Percentiles rank a stretch among this genome's conserved stretches.
These are phyloP conservation scores for Aplidium turbinatum DNA, from an alignment of 23 tunicate genomes.

Conservation along the genomic window DNA sequence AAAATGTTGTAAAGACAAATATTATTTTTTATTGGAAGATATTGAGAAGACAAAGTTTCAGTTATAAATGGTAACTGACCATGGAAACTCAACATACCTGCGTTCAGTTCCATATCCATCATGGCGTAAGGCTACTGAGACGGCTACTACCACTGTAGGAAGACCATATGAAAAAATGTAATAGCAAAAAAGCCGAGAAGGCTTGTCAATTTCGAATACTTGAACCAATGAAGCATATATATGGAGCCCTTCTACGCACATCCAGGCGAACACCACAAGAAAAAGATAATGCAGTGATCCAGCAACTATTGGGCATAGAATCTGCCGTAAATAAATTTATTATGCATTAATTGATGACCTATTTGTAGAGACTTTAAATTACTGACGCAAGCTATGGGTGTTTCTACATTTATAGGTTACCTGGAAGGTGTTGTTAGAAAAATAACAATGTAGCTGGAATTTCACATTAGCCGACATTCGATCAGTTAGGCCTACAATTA, in stretches of 20 bases:
- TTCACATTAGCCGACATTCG: too few relatives aligned
- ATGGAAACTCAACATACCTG: slow-evolving; percentile 35
- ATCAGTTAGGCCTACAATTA: too few relatives aligned
- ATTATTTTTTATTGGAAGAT: too few relatives aligned
- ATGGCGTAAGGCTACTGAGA: slow-evolving; percentile 33
- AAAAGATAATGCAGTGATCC: slow-evolving; percentile 65
- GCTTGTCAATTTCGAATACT: slow-evolving; percentile 63
- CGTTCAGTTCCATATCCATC: slow-evolving; percentile 55
- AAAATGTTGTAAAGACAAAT: too few relatives aligned
- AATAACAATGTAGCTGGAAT: too few relatives aligned
- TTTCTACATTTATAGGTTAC: not conserved
- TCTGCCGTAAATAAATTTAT: slow-evolving; percentile 19
- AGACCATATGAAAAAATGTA: slow-evolving; percentile 23
- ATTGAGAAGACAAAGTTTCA: too few relatives aligned
- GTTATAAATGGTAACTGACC: too few relatives aligned
- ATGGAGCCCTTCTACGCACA: slow-evolving; percentile 69
- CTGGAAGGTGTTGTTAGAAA: not conserved
- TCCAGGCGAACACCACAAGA: slow-evolving; percentile 69
- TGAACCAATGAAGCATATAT: slow-evolving; percentile 60
- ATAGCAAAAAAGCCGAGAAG: slow-evolving; percentile 35
- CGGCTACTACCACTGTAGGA: slow-evolving; percentile 47
- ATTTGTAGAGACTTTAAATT: too few relatives aligned
- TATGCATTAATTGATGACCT: not conserved
- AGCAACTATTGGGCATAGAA: slow-evolving; percentile 52
- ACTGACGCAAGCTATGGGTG: too few relatives aligned